Base-by-base conservation (phyloP, 2,797 vertebrate genomes). In the Falco naumanni region DNA sequence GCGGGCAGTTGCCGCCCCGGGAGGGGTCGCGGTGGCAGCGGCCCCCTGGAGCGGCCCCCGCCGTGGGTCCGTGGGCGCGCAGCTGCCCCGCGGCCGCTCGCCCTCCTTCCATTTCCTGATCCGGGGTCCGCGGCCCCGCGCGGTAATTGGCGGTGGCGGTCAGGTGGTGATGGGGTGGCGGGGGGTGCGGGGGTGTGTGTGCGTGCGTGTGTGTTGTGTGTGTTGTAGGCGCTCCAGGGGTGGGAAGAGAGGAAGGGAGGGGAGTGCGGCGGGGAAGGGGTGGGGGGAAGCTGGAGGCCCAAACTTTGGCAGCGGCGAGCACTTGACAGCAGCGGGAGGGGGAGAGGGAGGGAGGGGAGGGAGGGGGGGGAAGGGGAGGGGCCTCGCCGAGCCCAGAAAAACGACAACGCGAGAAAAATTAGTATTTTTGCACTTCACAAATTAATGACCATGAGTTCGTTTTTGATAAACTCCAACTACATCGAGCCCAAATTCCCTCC, bases 381-480 rank as follows among this genome's bases (percentile, higher is more conserved):
- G 99, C 99, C 98, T 99, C 98, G 97, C 98, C 78, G 98, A 99
- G 98, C 99, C 98, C 99, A 99, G 99, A 99, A 99, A 99, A 99
- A 99, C 99, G 99, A 99, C 99, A 99, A 99, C 98, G 98, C 99
- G 99, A 99, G 99, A 99, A 99, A 98, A 98, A 98, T 98, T 98
- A 98, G 98, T 98, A 98, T 98, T 98, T 99, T 99, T 99, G 99
- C 99, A 99, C 99, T 99, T 99, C 98, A 98, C 99, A 99, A 99
- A 99, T 99, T 99, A 99, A 99, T 99, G 99, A 99, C 99, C 99
- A 99, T 99, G 99, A 99, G 99, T 99, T 99, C 99, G 98, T 99
- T 99, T 99, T 99, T 99, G 99, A 99, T 99, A 99, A 99, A 99
- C 99, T 99, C 99, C 98, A 99, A 99, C 99, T 99, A 99, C 98